Evolutionary conservation across 2,797 vertebrate species (phyloP).

Genomic region (Eurystomus glaucurus): DNA sequence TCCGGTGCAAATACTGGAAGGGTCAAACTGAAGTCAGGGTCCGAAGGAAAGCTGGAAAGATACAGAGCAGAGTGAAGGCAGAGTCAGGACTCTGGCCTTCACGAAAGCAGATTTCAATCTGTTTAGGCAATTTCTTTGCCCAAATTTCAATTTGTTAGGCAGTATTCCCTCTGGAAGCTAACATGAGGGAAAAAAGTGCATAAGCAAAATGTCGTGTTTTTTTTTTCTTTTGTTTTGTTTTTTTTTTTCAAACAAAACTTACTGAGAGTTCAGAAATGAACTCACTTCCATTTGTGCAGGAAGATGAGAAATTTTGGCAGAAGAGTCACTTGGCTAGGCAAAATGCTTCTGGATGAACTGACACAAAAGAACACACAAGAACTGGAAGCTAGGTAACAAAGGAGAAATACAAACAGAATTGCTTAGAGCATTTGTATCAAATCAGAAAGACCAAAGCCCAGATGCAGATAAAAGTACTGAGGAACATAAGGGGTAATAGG

Average conservation of each 20-base stretch:
- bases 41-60: background rate
- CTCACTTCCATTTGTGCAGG: background rate
- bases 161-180: background rate
- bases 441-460: slow-evolving; percentile 30
- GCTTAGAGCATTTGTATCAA: slow-evolving; percentile 44
- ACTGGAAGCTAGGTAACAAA: slow-evolving; percentile 31
- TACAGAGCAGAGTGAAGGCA: background rate
- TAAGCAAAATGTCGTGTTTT: background rate
- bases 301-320: slow-evolving; percentile 42
- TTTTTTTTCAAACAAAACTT: slow-evolving; percentile 8
- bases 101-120: background rate
- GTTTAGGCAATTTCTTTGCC: background rate
- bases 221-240: background rate
- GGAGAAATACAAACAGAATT: slow-evolving; percentile 1
- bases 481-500: background rate
- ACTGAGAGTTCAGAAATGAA: background rate
- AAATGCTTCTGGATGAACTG: slow-evolving; percentile 24
- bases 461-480: background rate
- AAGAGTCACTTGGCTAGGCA: background rate
- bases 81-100: background rate
- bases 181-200: background rate
- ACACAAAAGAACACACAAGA: slow-evolving; percentile 40
- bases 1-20: background rate
- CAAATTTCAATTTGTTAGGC: background rate
- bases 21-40: background rate